These are phyloP conservation scores for Dromas ardeola DNA, from an alignment of 2,113 vertebrate genomes.

Conservation along the genomic window DNA sequence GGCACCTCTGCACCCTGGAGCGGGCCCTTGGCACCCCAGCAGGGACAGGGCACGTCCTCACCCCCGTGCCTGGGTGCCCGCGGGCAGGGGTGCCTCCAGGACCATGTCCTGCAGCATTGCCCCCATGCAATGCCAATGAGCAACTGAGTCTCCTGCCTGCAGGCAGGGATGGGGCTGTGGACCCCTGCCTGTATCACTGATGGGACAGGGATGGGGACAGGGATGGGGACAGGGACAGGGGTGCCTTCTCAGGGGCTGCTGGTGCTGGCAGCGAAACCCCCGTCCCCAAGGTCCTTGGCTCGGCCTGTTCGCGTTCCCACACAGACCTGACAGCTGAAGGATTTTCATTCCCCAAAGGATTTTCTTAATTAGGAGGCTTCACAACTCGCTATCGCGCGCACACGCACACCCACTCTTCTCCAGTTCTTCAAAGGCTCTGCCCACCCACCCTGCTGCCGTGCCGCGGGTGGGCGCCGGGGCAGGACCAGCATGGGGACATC, in stretches of 20 bases:
- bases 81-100: background rate
- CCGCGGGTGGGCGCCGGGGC: accelerated
- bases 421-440: background rate
- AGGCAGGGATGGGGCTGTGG: background rate
- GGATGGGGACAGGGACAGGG: background rate
- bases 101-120: accelerated
- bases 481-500: accelerated
- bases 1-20: background rate
- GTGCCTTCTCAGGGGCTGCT: background rate
- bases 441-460: background rate
- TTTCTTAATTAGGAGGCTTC: constrained; percentile 19
- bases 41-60: background rate
- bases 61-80: background rate
- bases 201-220: background rate
- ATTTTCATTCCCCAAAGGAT: background rate
- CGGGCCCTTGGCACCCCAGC: background rate
- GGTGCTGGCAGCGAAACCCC: accelerated
- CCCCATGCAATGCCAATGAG: accelerated
- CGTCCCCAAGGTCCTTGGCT: background rate
- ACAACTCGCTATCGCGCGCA: accelerated
- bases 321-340: background rate
- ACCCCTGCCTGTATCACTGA: background rate
- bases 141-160: accelerated
- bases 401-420: background rate
- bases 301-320: background rate